Percentiles rank a stretch among this genome's conserved stretches.
Conservation (phyloP, 2,888 invertebrate genomes). For the Eristalis pertinax region DNA sequence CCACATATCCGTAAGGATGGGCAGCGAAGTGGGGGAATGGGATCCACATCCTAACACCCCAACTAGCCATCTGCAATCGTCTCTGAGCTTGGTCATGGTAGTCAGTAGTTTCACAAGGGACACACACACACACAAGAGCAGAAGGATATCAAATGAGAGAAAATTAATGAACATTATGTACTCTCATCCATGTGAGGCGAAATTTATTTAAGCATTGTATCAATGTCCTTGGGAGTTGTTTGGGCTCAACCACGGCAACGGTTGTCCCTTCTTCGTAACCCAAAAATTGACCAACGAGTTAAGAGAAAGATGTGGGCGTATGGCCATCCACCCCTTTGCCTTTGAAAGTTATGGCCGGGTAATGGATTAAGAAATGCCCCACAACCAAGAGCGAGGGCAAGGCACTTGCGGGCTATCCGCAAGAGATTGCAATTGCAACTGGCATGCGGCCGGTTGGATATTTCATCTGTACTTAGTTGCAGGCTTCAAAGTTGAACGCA, state of each 20-base stretch:
- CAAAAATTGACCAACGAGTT: not conserved
- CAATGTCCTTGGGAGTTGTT: slow-evolving; percentile 34
- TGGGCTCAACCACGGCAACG: slow-evolving; percentile 3
- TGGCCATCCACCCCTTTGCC: slow-evolving; percentile 29
- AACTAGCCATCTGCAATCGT: slow-evolving; percentile 40
- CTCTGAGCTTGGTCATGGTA: slow-evolving; percentile 32
- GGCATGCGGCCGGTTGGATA: slow-evolving; percentile 4
- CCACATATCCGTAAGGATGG: not conserved
- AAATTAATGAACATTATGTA: slow-evolving; percentile 60
- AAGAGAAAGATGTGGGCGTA: not conserved
- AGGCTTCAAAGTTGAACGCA: not conserved
- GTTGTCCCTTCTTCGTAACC: slow-evolving; percentile 39
- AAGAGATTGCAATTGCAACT: slow-evolving; percentile 44
- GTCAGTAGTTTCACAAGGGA: slow-evolving; percentile 46
- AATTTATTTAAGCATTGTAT: slow-evolving; percentile 56
- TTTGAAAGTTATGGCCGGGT: slow-evolving; percentile 47
- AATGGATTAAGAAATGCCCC: slow-evolving; percentile 63
- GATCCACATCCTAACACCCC: slow-evolving; percentile 14
- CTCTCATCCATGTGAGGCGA: not conserved
- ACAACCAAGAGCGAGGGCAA: not conserved
- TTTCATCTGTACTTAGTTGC: slow-evolving; percentile 17
- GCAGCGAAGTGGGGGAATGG: not conserved
- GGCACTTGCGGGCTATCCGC: slow-evolving; percentile 14
- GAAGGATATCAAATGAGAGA: no score
- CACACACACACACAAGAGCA: not conserved